A percentile compares a stretch with the other conserved stretches of the same genome.
Conservation (phyloP, 2,888 invertebrate genomes). For the Elmis aenea region DNA sequence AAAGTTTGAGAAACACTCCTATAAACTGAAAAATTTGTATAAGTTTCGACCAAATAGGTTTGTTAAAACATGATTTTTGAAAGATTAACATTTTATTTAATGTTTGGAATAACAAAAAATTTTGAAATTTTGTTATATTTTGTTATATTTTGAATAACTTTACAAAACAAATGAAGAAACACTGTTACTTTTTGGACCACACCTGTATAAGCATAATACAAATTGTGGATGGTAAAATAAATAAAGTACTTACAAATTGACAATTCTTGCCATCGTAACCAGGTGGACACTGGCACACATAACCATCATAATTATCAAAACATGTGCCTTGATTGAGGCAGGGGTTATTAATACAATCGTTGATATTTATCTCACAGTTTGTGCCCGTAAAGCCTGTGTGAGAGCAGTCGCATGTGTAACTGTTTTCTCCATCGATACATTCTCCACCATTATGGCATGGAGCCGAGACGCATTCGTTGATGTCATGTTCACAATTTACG, state of each 20-base stretch:
- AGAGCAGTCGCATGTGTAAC: slow-evolving; percentile 73
- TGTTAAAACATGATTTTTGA: no score
- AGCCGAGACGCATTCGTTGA: slow-evolving; percentile 69
- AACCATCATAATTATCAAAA: slow-evolving; percentile 78
- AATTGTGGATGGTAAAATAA: background rate
- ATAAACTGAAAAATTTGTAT: no score
- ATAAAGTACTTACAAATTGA: slow-evolving; percentile 54
- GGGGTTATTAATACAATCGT: slow-evolving; percentile 70
- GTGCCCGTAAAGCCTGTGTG: slow-evolving; percentile 70
- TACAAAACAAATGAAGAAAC: no score
- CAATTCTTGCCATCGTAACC: slow-evolving; percentile 80
- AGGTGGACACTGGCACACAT: slow-evolving; percentile 69
- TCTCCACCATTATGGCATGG: slow-evolving; percentile 68
- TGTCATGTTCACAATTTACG: slow-evolving; percentile 63
- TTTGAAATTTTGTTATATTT: no score
- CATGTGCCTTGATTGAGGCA: slow-evolving; percentile 71
- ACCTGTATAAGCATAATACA: background rate
- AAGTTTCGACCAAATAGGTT: no score
- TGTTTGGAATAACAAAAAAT: no score
- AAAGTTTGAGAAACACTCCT: no score
- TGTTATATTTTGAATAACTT: no score
- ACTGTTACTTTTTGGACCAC: background rate
- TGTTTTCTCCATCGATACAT: slow-evolving; percentile 69
- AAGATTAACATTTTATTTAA: no score
- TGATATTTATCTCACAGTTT: slow-evolving; percentile 71